A percentile compares a stretch with the other conserved stretches of the same genome.
Evolutionary conservation across 2,888 invertebrate genomes (phyloP).

Genomic region (Lamellibrachia satsuma): DNA sequence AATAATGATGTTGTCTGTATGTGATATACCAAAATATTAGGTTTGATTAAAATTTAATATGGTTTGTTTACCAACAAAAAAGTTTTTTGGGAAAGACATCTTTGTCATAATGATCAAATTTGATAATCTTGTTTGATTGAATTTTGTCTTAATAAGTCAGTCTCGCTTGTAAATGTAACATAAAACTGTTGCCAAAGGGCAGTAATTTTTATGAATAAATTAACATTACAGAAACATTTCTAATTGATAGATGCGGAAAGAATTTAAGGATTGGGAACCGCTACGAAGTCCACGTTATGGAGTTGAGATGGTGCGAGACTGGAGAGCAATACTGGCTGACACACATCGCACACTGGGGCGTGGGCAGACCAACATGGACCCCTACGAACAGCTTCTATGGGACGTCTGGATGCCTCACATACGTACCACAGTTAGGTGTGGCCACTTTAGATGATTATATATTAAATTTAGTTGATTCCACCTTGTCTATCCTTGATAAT

Average conservation of each 20-base stretch:
- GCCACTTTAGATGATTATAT: not conserved
- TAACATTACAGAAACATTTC: not conserved
- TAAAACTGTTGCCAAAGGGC: too few species aligned
- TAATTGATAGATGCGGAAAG: conserved; percentile 73
- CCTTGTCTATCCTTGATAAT: too few species aligned
- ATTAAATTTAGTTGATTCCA: too few species aligned
- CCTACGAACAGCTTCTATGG: conserved; percentile 87
- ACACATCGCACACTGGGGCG: conserved; percentile 35
- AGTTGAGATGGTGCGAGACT: conserved; percentile 63
- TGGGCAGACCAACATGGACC: conserved; percentile 65
- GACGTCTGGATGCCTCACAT: conserved; percentile 89
- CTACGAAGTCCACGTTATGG: conserved; percentile 69
- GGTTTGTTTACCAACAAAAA: too few species aligned
- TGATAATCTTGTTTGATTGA: too few species aligned
- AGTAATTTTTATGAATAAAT: too few species aligned
- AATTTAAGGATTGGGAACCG: conserved; percentile 78
- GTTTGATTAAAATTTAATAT: too few species aligned
- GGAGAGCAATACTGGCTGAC: conserved; percentile 66
- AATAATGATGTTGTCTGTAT: too few species aligned
- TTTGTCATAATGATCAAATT: not conserved
- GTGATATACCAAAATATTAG: too few species aligned
- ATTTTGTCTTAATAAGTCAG: too few species aligned
- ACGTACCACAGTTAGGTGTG: conserved; percentile 61
- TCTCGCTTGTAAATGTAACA: not conserved
- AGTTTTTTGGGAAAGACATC: not conserved